Evolutionary conservation across 1,140 invertebrate species (phyloP), one percentile per base, ranked within the genome.

Genomic region (Drosophila rufa): DNA sequence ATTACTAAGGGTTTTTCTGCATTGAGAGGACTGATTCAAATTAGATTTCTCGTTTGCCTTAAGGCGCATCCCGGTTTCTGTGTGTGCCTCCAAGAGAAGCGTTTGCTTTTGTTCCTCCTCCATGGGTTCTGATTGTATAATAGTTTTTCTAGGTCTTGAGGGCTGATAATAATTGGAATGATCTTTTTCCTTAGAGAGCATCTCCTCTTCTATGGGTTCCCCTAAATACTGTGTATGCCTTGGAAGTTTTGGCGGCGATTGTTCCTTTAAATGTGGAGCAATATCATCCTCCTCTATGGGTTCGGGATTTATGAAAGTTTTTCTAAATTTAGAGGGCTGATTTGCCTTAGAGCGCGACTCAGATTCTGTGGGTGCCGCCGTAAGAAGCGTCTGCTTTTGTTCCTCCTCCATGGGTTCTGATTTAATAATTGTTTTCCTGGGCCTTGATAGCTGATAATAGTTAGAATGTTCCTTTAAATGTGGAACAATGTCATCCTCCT

Each of bases 361-460:
- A 4, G 12, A 2, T 57, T 66, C 51, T 6, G 57, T 57, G 15
- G 62, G 30, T 38, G 62, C 75, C 0, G 19, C 25, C 4, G 59
- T 3, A 2, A 46, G 62, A 3, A 30, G 27, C 5, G 5, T 30
- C 6, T 30, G 17, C 5, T 19, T 19, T 36, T 12, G 14, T 15
- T 75, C 69, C 5, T 76, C 74, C 33, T 76, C 40, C 6, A 76
- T 65, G n/a, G 55, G 47, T 7, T 76, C 75, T 4, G 48, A 9
- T 8, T 61, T 36, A 1, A 50, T 25, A 3, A 77, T 43, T 3
- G 75, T 77, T 38, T 60, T 62, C 15, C 73, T 58, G 4, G 25
- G 25, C 15, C 42, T 42, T 1, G n/a, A 11, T 1, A 25, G 19
- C 4, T 19, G 33, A 17, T 15, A 12, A 3, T 12, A 4, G 55